phyloP scores from a whole-genome alignment of 2,888 invertebrate genomes.

The Acrocera orbiculus region DNA sequence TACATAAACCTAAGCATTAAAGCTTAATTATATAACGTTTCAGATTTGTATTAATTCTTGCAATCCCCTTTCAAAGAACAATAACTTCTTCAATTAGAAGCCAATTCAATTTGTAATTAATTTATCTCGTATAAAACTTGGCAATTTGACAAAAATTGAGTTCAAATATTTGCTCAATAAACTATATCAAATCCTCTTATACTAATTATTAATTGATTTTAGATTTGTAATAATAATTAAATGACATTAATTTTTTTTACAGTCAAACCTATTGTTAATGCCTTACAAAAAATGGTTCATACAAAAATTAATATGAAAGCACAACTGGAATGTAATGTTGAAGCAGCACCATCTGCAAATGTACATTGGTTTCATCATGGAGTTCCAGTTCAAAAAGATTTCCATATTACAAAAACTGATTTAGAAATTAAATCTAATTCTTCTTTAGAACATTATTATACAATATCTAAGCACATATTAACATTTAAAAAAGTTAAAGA shows the following conservation, averaged over 20 bases:
- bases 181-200: no score
- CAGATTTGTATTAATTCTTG: no score
- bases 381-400: constrained; percentile 32
- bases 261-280: constrained; percentile 60
- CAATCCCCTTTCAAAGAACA: no score
- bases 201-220: background rate
- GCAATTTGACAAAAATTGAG: no score
- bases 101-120: no score
- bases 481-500: constrained; percentile 48
- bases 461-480: constrained; percentile 42
- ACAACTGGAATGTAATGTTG: constrained; percentile 48
- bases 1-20: no score
- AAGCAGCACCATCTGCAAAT: constrained; percentile 49
- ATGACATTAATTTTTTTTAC: constrained; percentile 12
- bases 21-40: no score
- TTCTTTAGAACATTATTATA: constrained; percentile 36
- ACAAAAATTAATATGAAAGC: constrained; percentile 52
- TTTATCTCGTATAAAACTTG: no score
- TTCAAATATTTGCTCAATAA: no score
- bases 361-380: constrained; percentile 52
- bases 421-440: constrained; percentile 24
- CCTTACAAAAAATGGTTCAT: constrained; percentile 51
- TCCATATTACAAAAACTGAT: constrained; percentile 28
- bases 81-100: no score
- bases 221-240: constrained; percentile 1